phyloP scores from a whole-genome alignment of 2,888 invertebrate genomes.

The Thelaira solivaga region DNA sequence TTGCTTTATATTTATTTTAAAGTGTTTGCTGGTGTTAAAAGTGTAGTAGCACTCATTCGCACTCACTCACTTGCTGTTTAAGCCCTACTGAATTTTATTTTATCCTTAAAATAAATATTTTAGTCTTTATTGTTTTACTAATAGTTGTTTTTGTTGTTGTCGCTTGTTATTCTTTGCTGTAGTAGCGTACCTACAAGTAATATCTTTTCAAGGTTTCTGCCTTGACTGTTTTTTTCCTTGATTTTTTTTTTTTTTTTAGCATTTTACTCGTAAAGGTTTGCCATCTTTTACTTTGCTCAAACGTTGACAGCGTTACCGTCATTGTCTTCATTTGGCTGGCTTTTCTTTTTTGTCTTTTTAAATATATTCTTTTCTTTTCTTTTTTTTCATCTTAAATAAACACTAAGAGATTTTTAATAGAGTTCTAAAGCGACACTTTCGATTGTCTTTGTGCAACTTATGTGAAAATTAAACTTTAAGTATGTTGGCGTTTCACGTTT shows the following conservation, averaged over 20 bases:
- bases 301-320: constrained; percentile 63
- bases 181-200: constrained; percentile 12
- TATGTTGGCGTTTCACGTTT: constrained; percentile 53
- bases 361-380: neutral
- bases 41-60: constrained; percentile 73
- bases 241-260: constrained; percentile 13
- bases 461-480: constrained; percentile 71
- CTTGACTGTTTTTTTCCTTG: constrained; percentile 44
- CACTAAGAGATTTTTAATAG: constrained; percentile 74
- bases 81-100: constrained; percentile 74
- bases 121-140: constrained; percentile 68
- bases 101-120: constrained; percentile 75
- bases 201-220: constrained; percentile 53
- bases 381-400: constrained; percentile 52
- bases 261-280: constrained; percentile 32
- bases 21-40: constrained; percentile 56
- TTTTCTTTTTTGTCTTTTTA: neutral
- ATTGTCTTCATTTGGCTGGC: constrained; percentile 61
- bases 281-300: constrained; percentile 53
- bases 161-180: neutral
- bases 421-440: constrained; percentile 74
- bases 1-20: constrained; percentile 30
- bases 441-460: constrained; percentile 72
- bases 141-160: constrained; percentile 40
- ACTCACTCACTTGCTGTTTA: constrained; percentile 66